Conservation (phyloP, 2,888 invertebrate species). For the Troides aeacus region DNA sequence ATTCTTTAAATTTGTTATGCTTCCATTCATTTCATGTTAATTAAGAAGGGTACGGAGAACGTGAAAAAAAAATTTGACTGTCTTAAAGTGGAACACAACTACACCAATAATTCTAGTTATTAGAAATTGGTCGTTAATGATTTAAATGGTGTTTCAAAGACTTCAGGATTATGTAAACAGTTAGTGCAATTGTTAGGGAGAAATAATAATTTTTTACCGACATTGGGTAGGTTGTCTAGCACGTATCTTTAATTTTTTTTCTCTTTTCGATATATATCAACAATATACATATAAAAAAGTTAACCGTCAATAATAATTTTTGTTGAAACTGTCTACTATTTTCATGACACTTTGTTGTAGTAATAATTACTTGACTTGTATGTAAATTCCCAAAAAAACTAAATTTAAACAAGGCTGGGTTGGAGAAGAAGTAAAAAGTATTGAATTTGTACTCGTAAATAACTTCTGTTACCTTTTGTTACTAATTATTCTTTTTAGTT, state of each 20-base stretch:
- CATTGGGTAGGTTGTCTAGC: too few relatives aligned
- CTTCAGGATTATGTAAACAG: not conserved
- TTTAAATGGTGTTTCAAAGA: not conserved
- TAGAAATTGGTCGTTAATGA: not conserved
- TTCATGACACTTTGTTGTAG: too few relatives aligned
- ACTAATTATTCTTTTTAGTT: slow-evolving; percentile 5
- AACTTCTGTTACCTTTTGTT: not conserved
- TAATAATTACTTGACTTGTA: too few relatives aligned
- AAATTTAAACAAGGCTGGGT: not conserved
- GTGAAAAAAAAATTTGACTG: not conserved
- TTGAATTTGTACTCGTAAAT: not conserved
- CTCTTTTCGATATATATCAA: too few relatives aligned
- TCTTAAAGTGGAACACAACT: not conserved
- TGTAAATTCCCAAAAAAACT: too few relatives aligned
- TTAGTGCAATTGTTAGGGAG: not conserved
- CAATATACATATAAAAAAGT: too few relatives aligned
- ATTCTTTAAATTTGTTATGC: slow-evolving; percentile 10
- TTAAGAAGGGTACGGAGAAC: slow-evolving; percentile 12
- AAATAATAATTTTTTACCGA: too few relatives aligned
- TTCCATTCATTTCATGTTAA: slow-evolving; percentile 17
- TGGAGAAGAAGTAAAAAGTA: too few relatives aligned
- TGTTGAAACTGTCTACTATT: too few relatives aligned
- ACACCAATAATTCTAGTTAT: not conserved
- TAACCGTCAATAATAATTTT: too few relatives aligned
- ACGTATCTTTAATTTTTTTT: too few relatives aligned